These are phyloP conservation scores for Rutpela maculata DNA, from an alignment of 2,888 invertebrate species.

Conservation along the genomic window DNA sequence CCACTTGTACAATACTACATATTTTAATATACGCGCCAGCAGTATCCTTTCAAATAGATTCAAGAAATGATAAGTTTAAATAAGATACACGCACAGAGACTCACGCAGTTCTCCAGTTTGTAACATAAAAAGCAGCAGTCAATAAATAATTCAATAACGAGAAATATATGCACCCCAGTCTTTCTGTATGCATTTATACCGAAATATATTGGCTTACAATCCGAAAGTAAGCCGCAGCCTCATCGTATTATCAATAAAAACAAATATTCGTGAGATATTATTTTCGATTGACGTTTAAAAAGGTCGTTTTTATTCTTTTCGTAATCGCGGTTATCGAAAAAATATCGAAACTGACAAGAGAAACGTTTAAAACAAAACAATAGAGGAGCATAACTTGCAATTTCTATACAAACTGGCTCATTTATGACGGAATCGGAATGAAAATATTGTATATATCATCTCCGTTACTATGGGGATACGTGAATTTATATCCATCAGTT, in stretches of 20 bases:
- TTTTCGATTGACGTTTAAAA: slow-evolving; percentile 27
- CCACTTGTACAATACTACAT: no score
- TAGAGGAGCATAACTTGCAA: slow-evolving; percentile 19
- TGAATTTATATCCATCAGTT: slow-evolving; percentile 10
- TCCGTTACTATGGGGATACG: not conserved
- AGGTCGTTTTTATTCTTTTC: slow-evolving; percentile 13
- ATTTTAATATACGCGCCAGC: no score
- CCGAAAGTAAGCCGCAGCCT: not conserved
- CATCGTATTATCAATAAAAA: slow-evolving; percentile 26
- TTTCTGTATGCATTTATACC: not conserved
- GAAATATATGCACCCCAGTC: slow-evolving; percentile 24
- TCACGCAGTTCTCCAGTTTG: not conserved
- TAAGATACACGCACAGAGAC: not conserved
- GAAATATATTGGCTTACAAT: slow-evolving; percentile 25
- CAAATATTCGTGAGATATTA: slow-evolving; percentile 36
- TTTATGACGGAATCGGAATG: slow-evolving; percentile 17
- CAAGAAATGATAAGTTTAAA: not conserved
- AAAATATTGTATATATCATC: slow-evolving; percentile 15
- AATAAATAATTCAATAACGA: slow-evolving; percentile 35
- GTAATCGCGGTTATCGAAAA: slow-evolving; percentile 9
- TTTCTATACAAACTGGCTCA: slow-evolving; percentile 26
- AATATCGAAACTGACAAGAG: not conserved
- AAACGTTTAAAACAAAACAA: slow-evolving; percentile 8
- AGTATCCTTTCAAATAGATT: no score
- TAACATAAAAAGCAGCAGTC: slow-evolving; percentile 6